Conservation (phyloP, 23 tunicate species). For the Styela plicata region DNA sequence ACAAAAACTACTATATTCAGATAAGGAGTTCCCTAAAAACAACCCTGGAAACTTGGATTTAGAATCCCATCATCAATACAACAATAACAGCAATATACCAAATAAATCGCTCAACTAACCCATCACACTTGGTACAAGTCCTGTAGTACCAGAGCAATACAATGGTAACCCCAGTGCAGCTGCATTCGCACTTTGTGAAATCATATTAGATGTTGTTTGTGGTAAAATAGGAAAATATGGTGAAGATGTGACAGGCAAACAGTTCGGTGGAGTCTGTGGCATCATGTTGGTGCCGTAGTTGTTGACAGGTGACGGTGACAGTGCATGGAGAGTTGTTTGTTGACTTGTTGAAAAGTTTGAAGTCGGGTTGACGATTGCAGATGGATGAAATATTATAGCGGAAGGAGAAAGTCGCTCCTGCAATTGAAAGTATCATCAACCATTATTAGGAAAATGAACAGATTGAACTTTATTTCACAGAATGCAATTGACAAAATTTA, state of each 20-base stretch:
- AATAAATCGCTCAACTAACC: too few species aligned
- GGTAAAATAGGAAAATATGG: background rate
- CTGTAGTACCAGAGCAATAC: background rate
- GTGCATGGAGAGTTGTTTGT: background rate
- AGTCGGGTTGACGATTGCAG: background rate
- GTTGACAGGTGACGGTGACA: background rate
- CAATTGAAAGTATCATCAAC: too few species aligned
- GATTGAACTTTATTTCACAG: too few species aligned
- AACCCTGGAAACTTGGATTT: too few species aligned
- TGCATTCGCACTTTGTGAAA: background rate
- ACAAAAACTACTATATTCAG: too few species aligned
- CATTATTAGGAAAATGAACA: too few species aligned
- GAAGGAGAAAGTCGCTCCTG: background rate
- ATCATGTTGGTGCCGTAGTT: background rate
- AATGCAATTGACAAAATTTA: too few species aligned
- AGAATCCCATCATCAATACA: too few species aligned
- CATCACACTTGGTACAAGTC: background rate
- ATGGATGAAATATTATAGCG: background rate
- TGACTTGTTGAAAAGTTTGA: background rate
- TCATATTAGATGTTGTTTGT: background rate
- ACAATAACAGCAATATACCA: too few species aligned
- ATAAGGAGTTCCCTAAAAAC: too few species aligned
- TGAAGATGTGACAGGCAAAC: background rate
- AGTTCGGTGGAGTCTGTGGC: background rate
- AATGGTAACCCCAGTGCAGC: background rate